phyloP scores from a whole-genome alignment of 92 coral and sea anemone genomes.

The Phymanthus crucifer region DNA sequence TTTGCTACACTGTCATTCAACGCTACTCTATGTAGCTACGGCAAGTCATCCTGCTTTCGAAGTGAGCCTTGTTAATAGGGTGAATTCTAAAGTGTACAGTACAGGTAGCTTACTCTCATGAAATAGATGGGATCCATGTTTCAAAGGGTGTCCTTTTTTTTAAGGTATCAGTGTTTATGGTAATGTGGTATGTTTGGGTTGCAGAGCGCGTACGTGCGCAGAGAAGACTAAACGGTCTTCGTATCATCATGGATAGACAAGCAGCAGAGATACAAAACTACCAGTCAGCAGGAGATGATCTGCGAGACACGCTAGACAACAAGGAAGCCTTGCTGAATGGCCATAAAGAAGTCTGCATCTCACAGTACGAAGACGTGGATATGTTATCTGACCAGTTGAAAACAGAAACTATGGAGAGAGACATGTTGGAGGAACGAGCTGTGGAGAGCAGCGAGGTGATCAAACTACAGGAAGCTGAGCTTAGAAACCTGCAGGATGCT shows the following conservation, averaged over 20 bases:
- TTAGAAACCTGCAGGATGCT: constrained; percentile 35
- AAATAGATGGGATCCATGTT: no score
- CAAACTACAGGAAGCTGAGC: constrained; percentile 51
- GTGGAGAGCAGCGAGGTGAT: constrained; percentile 56
- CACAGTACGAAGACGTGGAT: constrained; percentile 61
- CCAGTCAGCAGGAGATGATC: constrained; percentile 31
- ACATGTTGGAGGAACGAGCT: constrained; percentile 53
- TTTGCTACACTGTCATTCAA: neutral
- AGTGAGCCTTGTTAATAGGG: no score
- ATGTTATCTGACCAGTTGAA: constrained; percentile 35
- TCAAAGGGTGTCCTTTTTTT: no score
- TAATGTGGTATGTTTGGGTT: neutral
- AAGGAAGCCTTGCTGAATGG: constrained; percentile 50
- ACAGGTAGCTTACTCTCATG: no score
- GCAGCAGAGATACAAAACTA: constrained; percentile 51
- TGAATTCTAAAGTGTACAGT: no score
- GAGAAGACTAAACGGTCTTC: constrained; percentile 49
- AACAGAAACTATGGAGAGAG: constrained; percentile 53
- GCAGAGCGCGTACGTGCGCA: neutral
- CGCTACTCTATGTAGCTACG: neutral
- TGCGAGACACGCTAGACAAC: constrained; percentile 51
- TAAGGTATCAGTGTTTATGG: no score
- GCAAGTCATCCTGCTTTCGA: no score
- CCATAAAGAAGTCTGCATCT: constrained; percentile 65
- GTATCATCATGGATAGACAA: constrained; percentile 58